phyloP scores from a whole-genome alignment of 2,888 invertebrate species.

The Caenorhabditis sulstoni region DNA sequence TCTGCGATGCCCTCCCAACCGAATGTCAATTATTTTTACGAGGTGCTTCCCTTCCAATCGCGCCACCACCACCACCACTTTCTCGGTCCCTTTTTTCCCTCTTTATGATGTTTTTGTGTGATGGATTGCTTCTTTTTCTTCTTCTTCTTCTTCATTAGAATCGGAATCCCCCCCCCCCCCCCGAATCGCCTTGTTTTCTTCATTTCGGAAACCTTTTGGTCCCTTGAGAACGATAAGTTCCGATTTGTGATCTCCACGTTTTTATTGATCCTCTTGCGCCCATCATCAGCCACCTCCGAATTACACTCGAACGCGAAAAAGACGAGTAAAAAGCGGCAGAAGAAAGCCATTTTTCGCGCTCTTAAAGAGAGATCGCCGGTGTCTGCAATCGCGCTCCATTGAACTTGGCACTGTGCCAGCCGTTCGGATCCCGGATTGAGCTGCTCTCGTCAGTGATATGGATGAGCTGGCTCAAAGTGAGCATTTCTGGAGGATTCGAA shows the following conservation, averaged over 20 bases:
- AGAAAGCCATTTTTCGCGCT: neutral
- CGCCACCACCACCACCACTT: too few relatives aligned
- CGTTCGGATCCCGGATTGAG: too few relatives aligned
- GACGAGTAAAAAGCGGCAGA: conserved; percentile 17
- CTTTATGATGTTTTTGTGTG: conserved; percentile 40
- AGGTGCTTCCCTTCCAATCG: conserved; percentile 45
- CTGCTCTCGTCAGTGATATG: too few relatives aligned
- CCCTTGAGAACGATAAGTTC: conserved; percentile 5
- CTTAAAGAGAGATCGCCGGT: too few relatives aligned
- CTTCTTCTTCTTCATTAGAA: neutral
- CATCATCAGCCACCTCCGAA: too few relatives aligned
- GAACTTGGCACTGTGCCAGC: conserved; percentile 10
- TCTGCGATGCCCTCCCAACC: too few relatives aligned
- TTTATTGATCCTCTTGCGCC: conserved; percentile 15
- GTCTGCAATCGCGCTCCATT: conserved; percentile 8
- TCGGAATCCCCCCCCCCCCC: too few relatives aligned
- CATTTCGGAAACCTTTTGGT: too few relatives aligned
- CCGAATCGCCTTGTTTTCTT: too few relatives aligned
- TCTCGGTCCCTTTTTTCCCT: too few relatives aligned
- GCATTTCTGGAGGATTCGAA: too few relatives aligned
- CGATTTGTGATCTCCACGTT: conserved; percentile 28
- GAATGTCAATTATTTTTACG: conserved; percentile 37
- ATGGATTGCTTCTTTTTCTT: conserved; percentile 12
- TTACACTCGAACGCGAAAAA: conserved; percentile 12
- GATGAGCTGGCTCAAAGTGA: too few relatives aligned